Conservation (phyloP, 2,113 vertebrate genomes). For the Thalassarche chlororhynchos region DNA sequence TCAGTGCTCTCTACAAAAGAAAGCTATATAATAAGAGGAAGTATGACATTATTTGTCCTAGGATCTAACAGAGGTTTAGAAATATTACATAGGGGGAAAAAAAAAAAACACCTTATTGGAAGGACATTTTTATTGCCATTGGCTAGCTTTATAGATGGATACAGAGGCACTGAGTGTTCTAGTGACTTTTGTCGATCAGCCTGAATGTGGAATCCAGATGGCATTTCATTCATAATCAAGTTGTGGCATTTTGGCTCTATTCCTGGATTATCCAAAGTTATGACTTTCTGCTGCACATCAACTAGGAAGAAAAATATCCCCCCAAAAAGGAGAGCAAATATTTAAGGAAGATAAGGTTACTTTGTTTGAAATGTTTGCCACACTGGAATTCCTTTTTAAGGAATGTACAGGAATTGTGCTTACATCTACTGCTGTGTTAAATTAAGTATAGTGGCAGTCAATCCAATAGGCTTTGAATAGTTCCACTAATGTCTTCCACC, state of each 20-base stretch:
- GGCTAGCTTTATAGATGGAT: background rate
- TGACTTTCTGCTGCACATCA: background rate
- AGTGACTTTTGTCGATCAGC: background rate
- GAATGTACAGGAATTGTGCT: background rate
- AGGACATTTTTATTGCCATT: background rate
- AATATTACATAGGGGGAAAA: background rate
- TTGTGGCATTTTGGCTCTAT: slow-evolving; percentile 19
- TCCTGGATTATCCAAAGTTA: background rate
- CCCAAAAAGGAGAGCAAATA: background rate
- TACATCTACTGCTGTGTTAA: background rate
- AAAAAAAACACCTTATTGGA: background rate
- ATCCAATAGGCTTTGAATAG: background rate
- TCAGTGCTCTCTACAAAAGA: background rate
- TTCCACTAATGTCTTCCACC: background rate
- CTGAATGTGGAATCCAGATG: slow-evolving; percentile 22
- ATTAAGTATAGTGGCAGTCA: background rate
- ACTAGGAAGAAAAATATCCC: background rate
- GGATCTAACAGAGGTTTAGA: background rate
- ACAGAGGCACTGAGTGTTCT: background rate
- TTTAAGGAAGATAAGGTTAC: background rate
- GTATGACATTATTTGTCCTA: background rate
- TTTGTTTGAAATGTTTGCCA: background rate
- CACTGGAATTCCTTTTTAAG: background rate
- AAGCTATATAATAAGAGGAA: background rate
- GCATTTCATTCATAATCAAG: slow-evolving; percentile 34